Evolutionary conservation across 2,113 vertebrate species (phyloP).

Genomic region (Pelusios castaneus): DNA sequence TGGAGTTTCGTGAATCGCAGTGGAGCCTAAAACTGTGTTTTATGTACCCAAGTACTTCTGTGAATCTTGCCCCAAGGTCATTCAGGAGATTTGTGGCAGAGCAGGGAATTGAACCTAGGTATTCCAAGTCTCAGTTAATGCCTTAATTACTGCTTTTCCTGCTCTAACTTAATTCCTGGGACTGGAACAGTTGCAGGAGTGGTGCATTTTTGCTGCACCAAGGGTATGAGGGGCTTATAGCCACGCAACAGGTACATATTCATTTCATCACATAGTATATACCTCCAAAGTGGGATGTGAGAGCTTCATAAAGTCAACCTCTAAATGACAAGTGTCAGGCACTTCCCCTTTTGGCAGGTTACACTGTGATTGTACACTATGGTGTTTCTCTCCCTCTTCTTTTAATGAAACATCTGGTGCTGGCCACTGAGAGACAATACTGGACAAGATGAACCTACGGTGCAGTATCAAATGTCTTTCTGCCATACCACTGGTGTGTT

Average conservation of each 20-base stretch:
- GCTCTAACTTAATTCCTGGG: not conserved
- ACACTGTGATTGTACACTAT: not conserved
- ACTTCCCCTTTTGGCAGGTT: not conserved
- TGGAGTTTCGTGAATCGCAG: not conserved
- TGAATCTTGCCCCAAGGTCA: not conserved
- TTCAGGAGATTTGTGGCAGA: not conserved
- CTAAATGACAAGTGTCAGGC: not conserved
- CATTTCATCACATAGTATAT: not conserved
- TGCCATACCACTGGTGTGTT: not conserved
- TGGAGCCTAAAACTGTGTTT: not conserved
- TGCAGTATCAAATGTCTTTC: not conserved
- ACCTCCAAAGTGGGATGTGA: not conserved
- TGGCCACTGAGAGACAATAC: not conserved
- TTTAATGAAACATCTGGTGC: not conserved
- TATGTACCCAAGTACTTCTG: not conserved
- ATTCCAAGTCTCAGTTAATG: not conserved
- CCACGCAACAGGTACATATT: not conserved
- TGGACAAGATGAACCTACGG: not conserved
- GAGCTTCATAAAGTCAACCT: not conserved
- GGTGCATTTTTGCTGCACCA: not conserved
- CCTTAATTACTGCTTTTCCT: not conserved
- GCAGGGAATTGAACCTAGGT: not conserved
- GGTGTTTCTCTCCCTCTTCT: not conserved
- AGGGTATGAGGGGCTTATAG: not conserved
- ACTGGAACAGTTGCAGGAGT: not conserved